Base-by-base conservation (phyloP, 2,797 vertebrate genomes). In the Discoglossus pictus region DNA sequence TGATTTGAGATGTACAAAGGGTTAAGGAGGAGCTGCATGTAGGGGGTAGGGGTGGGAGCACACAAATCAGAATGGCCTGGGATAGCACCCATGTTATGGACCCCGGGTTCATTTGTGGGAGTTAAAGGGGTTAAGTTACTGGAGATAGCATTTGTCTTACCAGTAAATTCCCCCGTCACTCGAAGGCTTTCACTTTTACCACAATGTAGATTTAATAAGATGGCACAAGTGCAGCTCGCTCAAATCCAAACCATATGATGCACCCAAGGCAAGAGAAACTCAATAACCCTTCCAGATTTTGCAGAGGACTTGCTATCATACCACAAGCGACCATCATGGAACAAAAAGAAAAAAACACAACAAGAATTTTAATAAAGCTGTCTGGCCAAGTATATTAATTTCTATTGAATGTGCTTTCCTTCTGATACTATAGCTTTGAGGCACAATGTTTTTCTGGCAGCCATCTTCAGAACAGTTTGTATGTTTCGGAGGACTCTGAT, bases 301-400 rank as follows among this genome's bases (percentile, higher is more conserved):
- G 82, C 86, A 81, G 79, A 79, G 73, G 81, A 82, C 84, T 80
- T 76, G 24, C 68, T 47, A 77, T 87, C 86, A 87, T 87, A 83
- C 83, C 86, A 87, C 83, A 87, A 85, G 85, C 84, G 80, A 82
- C 86, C 83, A 84, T 85, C 87, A 84, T 82, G 82, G 82, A 72
- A 79, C 82, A 81, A 84, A 48, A 83, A 86, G 87, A 82, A 84
- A 82, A 86, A 86, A 87, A 78, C n/a, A n/a, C n/a, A 87, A 82
- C 83, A 86, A 85, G 83, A 84, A 89, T 89, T 90, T 89, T 89
- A 91, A 89, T 90, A 87, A 82, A 85, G 80, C 80, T 86, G 87
- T 91, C 89, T 89, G 86, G 87, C 89, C 87, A 88, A 85, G 83
- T 83, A 78, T 85, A 90, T 90, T 89, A 82, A 88, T 89, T 87